Conservation (phyloP, 2,888 invertebrate species). For the Rotaria macrura region DNA sequence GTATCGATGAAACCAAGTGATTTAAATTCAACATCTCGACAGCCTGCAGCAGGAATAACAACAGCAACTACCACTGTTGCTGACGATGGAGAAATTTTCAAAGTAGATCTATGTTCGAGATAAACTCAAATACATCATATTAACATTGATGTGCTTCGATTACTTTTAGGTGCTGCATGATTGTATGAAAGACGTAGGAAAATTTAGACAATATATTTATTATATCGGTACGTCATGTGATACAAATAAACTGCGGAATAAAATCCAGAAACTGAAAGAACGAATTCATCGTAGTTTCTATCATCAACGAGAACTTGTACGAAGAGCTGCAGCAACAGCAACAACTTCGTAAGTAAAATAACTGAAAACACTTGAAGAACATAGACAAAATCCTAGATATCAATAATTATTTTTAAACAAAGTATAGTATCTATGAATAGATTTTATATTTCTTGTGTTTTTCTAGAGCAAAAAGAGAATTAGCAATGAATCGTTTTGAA, state of each 20-base stretch:
- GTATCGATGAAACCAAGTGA: neutral
- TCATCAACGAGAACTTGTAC: neutral
- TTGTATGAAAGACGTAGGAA: conserved; percentile 16
- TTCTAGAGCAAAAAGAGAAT: neutral
- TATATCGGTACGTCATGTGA: conserved; percentile 17
- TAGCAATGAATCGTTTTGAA: neutral
- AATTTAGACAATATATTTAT: conserved; percentile 20
- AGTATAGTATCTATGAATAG: too few relatives aligned
- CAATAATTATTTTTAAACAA: too few relatives aligned
- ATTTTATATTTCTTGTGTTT: neutral
- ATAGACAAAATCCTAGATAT: neutral
- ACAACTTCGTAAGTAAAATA: neutral
- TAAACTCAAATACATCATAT: neutral
- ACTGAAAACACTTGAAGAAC: neutral
- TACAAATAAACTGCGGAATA: conserved; percentile 6
- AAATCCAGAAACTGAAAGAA: conserved; percentile 7
- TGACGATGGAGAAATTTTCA: neutral
- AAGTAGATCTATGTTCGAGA: neutral
- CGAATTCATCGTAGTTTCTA: neutral
- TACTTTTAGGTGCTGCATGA: neutral
- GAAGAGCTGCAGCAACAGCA: neutral
- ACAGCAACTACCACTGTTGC: neutral
- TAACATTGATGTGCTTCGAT: neutral
- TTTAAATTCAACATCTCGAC: neutral
- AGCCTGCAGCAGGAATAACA: neutral